A percentile compares a stretch with the other conserved stretches of the same genome.
phyloP scores from a whole-genome alignment of 2,113 vertebrate species.

The Sisor rabdophorus region DNA sequence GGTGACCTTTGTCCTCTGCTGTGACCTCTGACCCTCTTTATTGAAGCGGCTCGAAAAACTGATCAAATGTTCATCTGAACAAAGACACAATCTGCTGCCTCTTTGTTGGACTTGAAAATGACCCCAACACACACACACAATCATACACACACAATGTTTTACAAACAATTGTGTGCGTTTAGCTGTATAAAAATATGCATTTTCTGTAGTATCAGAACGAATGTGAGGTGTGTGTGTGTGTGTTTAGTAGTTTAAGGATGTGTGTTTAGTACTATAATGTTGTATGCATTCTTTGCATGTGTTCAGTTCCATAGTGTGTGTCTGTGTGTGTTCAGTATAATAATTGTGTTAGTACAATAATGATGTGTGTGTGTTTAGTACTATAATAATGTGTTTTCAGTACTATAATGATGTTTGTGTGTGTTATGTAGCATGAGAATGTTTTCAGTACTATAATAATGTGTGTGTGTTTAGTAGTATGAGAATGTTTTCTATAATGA shows the following conservation, averaged over 20 bases:
- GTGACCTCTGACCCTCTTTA: neutral
- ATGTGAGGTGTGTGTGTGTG: neutral
- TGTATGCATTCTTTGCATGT: neutral
- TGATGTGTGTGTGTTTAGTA: neutral
- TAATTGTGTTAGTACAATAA: neutral
- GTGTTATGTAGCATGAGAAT: neutral
- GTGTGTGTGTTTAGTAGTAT: neutral
- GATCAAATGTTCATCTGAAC: neutral
- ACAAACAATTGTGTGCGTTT: no score
- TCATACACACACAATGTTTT: neutral
- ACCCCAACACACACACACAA: neutral
- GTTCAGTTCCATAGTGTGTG: neutral
- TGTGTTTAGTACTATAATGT: neutral
- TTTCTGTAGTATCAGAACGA: no score
- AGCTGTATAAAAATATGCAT: no score
- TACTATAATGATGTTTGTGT: neutral
- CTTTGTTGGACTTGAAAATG: conserved; percentile 7
- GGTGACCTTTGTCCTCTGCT: conserved; percentile 3
- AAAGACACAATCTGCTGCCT: conserved; percentile 11
- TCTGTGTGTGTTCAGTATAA: neutral
- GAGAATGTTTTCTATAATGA: no score
- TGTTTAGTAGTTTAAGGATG: neutral
- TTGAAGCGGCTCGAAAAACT: neutral
- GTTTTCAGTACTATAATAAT: neutral
- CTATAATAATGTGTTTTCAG: neutral